Evolutionary conservation across 2,888 invertebrate species (phyloP).

Genomic region (Luperina nickerlii): DNA sequence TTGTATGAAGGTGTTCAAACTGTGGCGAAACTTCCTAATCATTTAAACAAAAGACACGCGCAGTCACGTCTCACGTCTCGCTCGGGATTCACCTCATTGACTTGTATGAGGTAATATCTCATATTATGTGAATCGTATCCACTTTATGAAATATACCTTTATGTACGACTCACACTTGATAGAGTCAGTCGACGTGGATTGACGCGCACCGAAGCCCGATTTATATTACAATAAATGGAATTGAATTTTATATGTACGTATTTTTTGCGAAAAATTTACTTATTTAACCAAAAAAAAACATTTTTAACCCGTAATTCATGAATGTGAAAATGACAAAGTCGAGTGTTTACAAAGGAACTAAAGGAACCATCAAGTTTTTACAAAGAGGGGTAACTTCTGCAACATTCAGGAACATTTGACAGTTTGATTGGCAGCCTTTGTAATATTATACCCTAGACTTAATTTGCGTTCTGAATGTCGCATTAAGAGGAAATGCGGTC

Average conservation of each 20-base stretch:
- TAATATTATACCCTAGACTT: neutral
- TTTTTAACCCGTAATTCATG: neutral
- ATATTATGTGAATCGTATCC: neutral
- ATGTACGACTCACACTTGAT: neutral
- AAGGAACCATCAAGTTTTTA: slow-evolving; percentile 3
- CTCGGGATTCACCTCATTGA: neutral
- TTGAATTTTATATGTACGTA: neutral
- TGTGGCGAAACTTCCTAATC: neutral
- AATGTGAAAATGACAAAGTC: neutral
- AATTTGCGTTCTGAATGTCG: slow-evolving; percentile 4
- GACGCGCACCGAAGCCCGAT: neutral
- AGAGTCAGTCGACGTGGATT: neutral
- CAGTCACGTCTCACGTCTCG: neutral
- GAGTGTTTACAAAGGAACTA: neutral
- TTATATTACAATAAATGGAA: neutral
- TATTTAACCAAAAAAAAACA: neutral
- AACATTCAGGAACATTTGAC: neutral
- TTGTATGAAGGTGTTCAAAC: neutral
- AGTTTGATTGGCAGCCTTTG: slow-evolving; percentile 20
- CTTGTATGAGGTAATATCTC: neutral
- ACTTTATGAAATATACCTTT: neutral
- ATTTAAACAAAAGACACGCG: neutral
- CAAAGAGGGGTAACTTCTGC: neutral
- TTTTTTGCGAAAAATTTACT: neutral
- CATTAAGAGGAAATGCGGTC: too few relatives aligned